phyloP scores from a whole-genome alignment of 2,888 invertebrate species.

The Chrysina gloriosa region DNA sequence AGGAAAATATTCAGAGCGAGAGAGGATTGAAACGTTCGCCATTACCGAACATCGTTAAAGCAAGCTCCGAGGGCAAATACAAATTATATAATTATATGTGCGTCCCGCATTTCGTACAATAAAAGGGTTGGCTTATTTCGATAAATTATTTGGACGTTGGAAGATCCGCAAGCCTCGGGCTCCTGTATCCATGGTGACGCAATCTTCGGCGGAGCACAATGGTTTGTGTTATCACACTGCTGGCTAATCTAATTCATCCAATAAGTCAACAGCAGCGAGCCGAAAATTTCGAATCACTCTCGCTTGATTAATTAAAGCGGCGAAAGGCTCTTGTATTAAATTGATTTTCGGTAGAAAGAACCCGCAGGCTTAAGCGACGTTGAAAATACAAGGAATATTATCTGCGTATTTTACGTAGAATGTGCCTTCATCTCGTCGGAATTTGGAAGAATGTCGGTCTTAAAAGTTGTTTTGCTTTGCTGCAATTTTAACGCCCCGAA shows the following conservation, averaged over 20 bases:
- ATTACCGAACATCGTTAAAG: background rate
- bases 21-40: background rate
- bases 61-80: background rate
- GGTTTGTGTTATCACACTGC: constrained; percentile 26
- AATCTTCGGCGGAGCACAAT: constrained; percentile 25
- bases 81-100: constrained; percentile 5
- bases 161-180: background rate
- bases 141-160: constrained; percentile 22
- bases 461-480: too few species aligned
- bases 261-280: constrained; percentile 32
- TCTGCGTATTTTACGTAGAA: too few species aligned
- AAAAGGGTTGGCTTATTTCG: constrained; percentile 12
- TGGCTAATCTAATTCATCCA: constrained; percentile 36
- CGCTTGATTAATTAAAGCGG: constrained; percentile 36
- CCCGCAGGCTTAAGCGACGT: too few species aligned
- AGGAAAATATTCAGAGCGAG: too few species aligned
- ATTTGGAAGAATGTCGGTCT: too few species aligned
- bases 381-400: too few species aligned
- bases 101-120: constrained; percentile 2
- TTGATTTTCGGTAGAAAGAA: constrained; percentile 24
- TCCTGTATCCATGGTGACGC: constrained; percentile 15
- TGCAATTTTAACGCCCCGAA: too few species aligned
- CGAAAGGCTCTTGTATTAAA: background rate
- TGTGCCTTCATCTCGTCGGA: too few species aligned
- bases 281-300: constrained; percentile 36